Conservation (phyloP, 2,888 invertebrate genomes). For the Dynastes tityus region DNA sequence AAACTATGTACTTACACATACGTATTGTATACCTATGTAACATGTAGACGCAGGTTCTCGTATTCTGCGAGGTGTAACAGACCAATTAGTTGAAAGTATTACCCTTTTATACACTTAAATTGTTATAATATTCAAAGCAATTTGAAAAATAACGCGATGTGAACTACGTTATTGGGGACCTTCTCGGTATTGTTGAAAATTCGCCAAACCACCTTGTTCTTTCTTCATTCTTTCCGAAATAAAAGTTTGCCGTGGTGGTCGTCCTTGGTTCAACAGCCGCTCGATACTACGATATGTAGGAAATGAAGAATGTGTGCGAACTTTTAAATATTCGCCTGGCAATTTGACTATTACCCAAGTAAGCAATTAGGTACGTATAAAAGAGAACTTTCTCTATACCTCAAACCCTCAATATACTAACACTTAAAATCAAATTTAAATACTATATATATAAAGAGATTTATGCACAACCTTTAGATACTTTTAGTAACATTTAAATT, state of each 20-base stretch:
- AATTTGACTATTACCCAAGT: neutral
- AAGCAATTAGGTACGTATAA: neutral
- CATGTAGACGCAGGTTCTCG: conserved; percentile 9
- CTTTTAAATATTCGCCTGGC: conserved; percentile 5
- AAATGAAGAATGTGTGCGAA: conserved; percentile 25
- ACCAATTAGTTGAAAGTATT: neutral
- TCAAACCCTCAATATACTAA: neutral
- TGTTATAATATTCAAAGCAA: too few species aligned
- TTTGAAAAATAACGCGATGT: too few species aligned
- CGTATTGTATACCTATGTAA: neutral
- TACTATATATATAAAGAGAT: too few species aligned
- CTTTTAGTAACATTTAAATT: too few species aligned
- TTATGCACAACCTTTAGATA: too few species aligned
- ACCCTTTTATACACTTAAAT: too few species aligned
- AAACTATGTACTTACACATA: neutral
- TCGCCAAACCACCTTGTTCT: neutral
- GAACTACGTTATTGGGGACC: too few species aligned
- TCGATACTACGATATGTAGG: conserved; percentile 26
- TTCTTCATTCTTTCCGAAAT: neutral
- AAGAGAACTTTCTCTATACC: conserved; percentile 5
- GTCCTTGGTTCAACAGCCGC: conserved; percentile 18
- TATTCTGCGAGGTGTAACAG: neutral
- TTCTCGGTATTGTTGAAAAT: too few species aligned
- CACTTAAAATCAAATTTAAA: too few species aligned
- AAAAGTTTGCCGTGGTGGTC: conserved; percentile 7